Evolutionary conservation across 2,888 invertebrate species (phyloP), one percentile per base, ranked within the genome.

Genomic region (Nasonovia ribisnigri): DNA sequence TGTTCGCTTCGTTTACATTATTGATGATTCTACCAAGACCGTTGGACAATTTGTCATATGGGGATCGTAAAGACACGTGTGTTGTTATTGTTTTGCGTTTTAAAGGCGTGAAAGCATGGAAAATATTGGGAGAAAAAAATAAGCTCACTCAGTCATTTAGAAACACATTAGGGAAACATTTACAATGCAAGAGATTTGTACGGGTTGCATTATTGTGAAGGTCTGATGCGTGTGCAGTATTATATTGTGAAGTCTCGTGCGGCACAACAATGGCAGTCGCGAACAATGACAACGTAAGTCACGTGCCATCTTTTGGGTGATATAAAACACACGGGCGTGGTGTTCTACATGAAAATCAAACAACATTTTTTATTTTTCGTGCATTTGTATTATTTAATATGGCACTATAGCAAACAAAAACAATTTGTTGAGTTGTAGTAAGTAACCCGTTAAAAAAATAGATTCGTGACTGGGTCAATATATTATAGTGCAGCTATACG

Each of bases 221-320:
- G 87, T 87, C 86, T 92, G n/a, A 10, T 36, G n/a, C 57, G 67
- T 48, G 87, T 42, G 20, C n/a, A 1, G 87, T 92, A 67, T 87
- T 92, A 87, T 92, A 77, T 77, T 77, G 92, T 92, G 48, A 92
- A 92, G 67, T 87, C 92, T 43, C 60, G 87, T 86, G 91, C 57
- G 26, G 60, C 54, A 29, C 29, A 92, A 93, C 93, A 93, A 93
- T 90, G 46, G 46, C 24, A 84, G 26, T 46, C 1, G 26, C 93
- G 84, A 93, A 93, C 93, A 93, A 93, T 90, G 93, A 88, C 86
- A 67, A 90, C 86, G 93, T 93, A 93, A 93, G 93, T 93, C 93
- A 93, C 93, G 93, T 93, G 93, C 90, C 93, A 93, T 93, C 93
- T 90, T 93, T 93, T 29, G 86, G 67, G n/a, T 88, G 87, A 54